A percentile compares a stretch with the other conserved stretches of the same genome.
Evolutionary conservation across 1,140 invertebrate species (phyloP).

Genomic region (Araneus ventricosus): DNA sequence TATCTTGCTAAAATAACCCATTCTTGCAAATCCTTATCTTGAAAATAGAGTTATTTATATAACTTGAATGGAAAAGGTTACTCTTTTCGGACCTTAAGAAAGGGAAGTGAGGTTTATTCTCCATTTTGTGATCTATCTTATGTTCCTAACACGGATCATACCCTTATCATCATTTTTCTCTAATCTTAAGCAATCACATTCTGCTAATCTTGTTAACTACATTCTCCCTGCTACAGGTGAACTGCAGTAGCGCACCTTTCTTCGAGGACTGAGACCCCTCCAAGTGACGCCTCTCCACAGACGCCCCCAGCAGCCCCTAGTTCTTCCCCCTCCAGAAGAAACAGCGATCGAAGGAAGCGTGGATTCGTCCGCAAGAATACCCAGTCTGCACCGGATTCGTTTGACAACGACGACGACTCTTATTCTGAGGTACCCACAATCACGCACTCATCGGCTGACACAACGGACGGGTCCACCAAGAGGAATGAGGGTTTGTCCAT

Average conservation of each 20-base stretch:
- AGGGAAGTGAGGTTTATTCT: too few relatives aligned
- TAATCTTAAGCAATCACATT: not conserved
- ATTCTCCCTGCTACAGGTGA: not conserved
- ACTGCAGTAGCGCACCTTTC: slow-evolving; percentile 17
- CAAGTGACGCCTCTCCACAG: slow-evolving; percentile 40
- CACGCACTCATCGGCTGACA: not conserved
- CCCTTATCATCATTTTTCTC: not conserved
- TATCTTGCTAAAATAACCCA: too few relatives aligned
- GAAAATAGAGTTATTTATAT: too few relatives aligned
- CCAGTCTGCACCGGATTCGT: slow-evolving; percentile 81
- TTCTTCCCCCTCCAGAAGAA: slow-evolving; percentile 61
- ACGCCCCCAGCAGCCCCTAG: slow-evolving; percentile 30
- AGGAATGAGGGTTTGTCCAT: not conserved
- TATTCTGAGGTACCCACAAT: slow-evolving; percentile 69
- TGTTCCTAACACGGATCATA: too few relatives aligned
- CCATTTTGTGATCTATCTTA: too few relatives aligned
- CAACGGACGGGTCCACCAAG: not conserved
- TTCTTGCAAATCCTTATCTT: too few relatives aligned
- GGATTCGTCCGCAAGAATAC: slow-evolving; percentile 81
- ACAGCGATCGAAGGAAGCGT: slow-evolving; percentile 59
- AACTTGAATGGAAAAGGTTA: too few relatives aligned
- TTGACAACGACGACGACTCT: slow-evolving; percentile 77
- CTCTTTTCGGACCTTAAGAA: too few relatives aligned
- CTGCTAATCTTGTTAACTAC: too few relatives aligned
- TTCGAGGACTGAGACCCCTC: slow-evolving; percentile 59